Evolutionary conservation across 2,888 invertebrate genomes (phyloP), one percentile per base, ranked within the genome.

Genomic region (Andrena flavipes): DNA sequence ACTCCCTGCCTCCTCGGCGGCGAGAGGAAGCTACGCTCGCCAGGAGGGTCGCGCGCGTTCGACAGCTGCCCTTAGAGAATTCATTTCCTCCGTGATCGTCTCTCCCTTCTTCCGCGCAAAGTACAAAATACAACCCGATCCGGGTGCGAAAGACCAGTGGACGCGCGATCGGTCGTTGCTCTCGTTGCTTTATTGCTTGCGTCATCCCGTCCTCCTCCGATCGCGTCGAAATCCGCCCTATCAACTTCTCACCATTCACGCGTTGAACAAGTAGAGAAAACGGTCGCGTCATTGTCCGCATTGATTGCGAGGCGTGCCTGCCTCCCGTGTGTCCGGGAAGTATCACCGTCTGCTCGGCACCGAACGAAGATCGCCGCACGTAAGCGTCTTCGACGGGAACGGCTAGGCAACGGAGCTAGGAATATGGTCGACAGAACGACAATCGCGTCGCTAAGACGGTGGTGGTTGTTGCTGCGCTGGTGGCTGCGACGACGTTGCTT

Each of bases 371-470:
- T 60, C 30, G 49, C 8, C 8, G 33, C 42, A 16, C n/a, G 35
- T 13, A 10, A 16, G 29, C 62, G 35, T 29, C 13, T 48, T 69
- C 75, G 23, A 16, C 62, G 23, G 29, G 70, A 63, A 81, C 71
- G 82, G 73, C 82, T 85, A 86, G 75, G 74, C 70, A 75, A 85
- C 82, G 81, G 62, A 63, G 54, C 60, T 54, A 56, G 89, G 76
- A 80, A 85, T 73, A 84, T 81, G 87, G 78, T 78, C 79, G 75
- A 79, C 74, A 75, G 73, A 67, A 71, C 74, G 71, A 56, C 76
- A 67, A 70, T 89, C 85, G 83, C 79, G 74, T 84, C 82, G 92
- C 91, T 92, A 92, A 89, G 92, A 91, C 48, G 91, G 90, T 35
- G 91, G 90, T 35, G 90, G 90, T 65, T 86, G 90, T 59, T 86